Base-by-base conservation (phyloP, 2,888 invertebrate species). In the Vesta saturnalis region DNA sequence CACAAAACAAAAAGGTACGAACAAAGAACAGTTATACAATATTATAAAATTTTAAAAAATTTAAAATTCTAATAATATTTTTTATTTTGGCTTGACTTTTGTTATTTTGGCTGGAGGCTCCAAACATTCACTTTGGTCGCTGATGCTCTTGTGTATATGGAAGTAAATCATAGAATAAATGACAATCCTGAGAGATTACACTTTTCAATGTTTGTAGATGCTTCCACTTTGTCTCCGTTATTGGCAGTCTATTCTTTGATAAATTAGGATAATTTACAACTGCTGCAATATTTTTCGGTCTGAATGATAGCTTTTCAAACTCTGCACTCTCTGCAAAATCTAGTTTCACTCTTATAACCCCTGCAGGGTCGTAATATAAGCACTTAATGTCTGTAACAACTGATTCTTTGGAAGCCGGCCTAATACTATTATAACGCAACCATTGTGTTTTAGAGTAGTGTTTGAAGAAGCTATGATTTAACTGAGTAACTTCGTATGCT, bases 241-340 rank as follows among this genome's bases (percentile, higher is more conserved):
- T 57, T 1, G 35, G 35, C 10, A 30, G 6, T 57, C 15, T 14
- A 30, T 4, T 10, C 15, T 57, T 18, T n/a, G 10, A n/a, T 12
- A 35, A 35, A 14, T 8, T 6, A 16, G 30, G 14, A 39, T 6
- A 15, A 39, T 16, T 22, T 14, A 16, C 23, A 12, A 6, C 16
- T 35, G 12, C 15, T 5, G 19, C 10, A 10, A 15, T 15, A 23
- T 18, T 22, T 16, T 52, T 60, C 10, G 23, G 35, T 39, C 61
- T 52, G 35, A 6, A 14, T n/a, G 61, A 39, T 15, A 54, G 19
- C 16, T 35, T 19, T 21, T 30, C n/a, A 16, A 16, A 35, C 8
- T 61, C 39, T n/a, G n/a, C n/a, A n/a, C n/a, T n/a, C 1, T 61
- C 54, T 16, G 52, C 61, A 54, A 61, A 61, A 35, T 39, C n/a